Base-by-base conservation (phyloP, 2,113 vertebrate genomes). In the Propithecus coquereli region DNA sequence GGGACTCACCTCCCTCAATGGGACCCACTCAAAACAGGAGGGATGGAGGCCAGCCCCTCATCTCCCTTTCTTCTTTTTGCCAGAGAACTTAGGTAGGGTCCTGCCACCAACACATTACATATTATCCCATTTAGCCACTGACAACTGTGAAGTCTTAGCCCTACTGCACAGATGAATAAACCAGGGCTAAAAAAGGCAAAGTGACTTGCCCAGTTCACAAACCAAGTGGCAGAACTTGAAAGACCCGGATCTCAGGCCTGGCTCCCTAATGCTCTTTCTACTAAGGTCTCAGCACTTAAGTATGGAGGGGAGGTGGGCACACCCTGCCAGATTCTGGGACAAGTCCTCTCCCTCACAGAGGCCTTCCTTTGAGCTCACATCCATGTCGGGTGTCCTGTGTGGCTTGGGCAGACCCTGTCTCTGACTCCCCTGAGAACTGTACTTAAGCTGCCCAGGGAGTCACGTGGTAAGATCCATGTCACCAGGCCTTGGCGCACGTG, bases 1-100 rank as follows among this genome's bases (percentile, higher is more conserved):
- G n/a, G 95, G 23, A 93, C 77, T 85, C 77, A 59, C 57, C 70
- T 94, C 80, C 90, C 87, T 97, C 84, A 89, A 90, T 54, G 37
- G 54, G 7, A 59, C 80, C 59, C 66, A 92, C 82, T 79, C 68
- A 52, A 83, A 20, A 95, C 45, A 92, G 30, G 45, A 45, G 84
- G 52, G 84, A 80, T 11, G 65, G 50, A 82, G 83, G 40, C 45
- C 70, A 47, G 23, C n/a, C 66, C 61, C 65, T 77, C 66, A 14
- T 37, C 61, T 70, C 59, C n/a, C 57, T 68, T 87, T 91, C 66
- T 89, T 61, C 37, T 74, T 86, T 22, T 87, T 83, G 65, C 77
- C 70, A 68, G 76, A 66, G 83, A 91, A 79, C 34, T 83, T 77
- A 81, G 40, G 43, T 47, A 76, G 52, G 43, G 23, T 68, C 30